Percentiles rank a stretch among this genome's conserved stretches.
Conservation (phyloP, 1,140 invertebrate genomes). For the Drosophila serrata region DNA sequence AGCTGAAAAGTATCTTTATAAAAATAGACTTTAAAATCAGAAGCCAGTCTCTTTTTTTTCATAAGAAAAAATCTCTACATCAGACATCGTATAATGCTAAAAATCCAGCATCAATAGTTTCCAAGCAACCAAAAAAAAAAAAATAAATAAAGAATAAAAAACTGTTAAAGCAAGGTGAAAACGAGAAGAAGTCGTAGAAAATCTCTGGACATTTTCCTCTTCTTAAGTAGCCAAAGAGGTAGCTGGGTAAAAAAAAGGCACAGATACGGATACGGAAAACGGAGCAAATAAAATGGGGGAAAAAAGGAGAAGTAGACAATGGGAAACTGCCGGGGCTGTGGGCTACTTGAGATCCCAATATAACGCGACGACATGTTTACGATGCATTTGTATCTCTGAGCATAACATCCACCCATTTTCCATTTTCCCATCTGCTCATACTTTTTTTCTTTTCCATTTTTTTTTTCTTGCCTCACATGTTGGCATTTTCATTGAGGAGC, state of each 20-base stretch:
- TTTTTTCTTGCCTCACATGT: constrained; percentile 57
- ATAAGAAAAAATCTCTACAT: not conserved
- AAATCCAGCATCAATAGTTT: constrained; percentile 12
- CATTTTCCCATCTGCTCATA: constrained; percentile 4
- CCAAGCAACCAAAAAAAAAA: not conserved
- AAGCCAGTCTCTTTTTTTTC: not conserved
- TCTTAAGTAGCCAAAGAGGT: constrained; percentile 35
- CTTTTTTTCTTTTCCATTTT: not conserved
- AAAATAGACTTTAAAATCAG: not conserved
- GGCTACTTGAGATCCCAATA: constrained; percentile 74
- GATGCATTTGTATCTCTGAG: constrained; percentile 61
- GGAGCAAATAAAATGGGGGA: constrained; percentile 10
- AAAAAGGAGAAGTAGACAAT: constrained; percentile 31
- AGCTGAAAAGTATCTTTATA: not conserved
- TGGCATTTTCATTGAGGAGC: constrained; percentile 70
- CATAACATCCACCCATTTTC: constrained; percentile 20
- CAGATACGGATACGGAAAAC: constrained; percentile 14
- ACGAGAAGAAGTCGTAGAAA: constrained; percentile 1
- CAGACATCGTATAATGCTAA: not conserved
- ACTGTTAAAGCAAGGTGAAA: not conserved
- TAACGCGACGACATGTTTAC: constrained; percentile 74
- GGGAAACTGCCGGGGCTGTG: constrained; percentile 48
- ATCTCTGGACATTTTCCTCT: constrained; percentile 8
- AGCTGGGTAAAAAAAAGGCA: not conserved
- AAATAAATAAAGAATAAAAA: not conserved